Base-by-base conservation (phyloP, 1,140 invertebrate genomes). In the Halictus rubicundus region DNA sequence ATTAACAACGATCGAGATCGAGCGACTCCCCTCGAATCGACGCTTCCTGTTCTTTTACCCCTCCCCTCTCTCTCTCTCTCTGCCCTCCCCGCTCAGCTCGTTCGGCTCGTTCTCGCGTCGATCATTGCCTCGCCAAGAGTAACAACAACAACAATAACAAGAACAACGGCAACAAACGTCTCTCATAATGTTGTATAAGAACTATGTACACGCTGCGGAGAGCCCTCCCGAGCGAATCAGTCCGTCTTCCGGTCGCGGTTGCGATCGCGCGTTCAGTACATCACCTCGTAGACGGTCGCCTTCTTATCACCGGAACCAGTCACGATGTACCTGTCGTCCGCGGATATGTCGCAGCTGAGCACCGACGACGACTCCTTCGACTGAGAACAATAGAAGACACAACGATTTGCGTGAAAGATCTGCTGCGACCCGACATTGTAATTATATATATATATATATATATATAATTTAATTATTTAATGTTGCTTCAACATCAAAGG, bases 301-400 rank as follows among this genome's bases (percentile, higher is more conserved):
- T 99, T 99, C 94, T 99, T 99, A 93, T 99, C 99, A 60, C 99
- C 99, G 12, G 98, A 99, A 72, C 99, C 99, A 63, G 99, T 99
- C 74, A 99, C 98, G 89, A 99, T 99, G 94, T 98, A 99, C 93
- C 99, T 99, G 94, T 99, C 99, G 93, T 99, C 99, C 27, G 97
- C 96, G 75, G 99, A 99, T 92, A 99, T 99, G 95, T 99, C 99
- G 95, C 99, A 99, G 94, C 98, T 99, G 80, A 99, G 95, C 86
- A 99, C 99, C 83, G 98, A 99, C 81, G 98, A 99, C 65, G 98
- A 98, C 95, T 99, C 99, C 94, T 99, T 99, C 49, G 98, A 98
- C 98, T 99, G 95, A 83, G 96, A 96, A 88, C 91, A 83, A 60
- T 61, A 68, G 63, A 74, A 83, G 68, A 81, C 74, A 68, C 49